phyloP scores from a whole-genome alignment of 64 coral and sea anemone genomes.

The Stichodactyla helianthus region DNA sequence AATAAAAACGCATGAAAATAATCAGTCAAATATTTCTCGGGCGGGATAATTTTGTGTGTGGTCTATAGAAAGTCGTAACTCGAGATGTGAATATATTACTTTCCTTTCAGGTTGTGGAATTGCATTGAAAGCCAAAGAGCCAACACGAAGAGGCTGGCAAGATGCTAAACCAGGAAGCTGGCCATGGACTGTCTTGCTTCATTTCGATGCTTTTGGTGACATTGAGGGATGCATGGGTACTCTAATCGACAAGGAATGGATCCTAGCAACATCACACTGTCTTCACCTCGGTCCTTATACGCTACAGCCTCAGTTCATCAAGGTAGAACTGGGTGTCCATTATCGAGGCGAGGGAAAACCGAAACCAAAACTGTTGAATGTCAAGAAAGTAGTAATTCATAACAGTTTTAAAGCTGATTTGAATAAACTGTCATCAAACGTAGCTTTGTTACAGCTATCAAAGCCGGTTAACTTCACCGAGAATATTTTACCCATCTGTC shows the following conservation, averaged over 20 bases:
- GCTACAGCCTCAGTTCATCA: constrained; percentile 41
- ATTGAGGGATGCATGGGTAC: constrained; percentile 91
- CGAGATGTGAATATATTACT: neutral
- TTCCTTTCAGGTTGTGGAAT: constrained; percentile 66
- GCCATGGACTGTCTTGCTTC: constrained; percentile 79
- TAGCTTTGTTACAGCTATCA: constrained; percentile 70
- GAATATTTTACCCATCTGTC: constrained; percentile 64
- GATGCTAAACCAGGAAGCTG: constrained; percentile 35
- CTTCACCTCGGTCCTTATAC: constrained; percentile 32
- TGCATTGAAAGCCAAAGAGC: constrained; percentile 34
- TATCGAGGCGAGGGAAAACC: constrained; percentile 24
- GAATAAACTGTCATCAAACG: constrained; percentile 51
- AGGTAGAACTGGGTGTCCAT: constrained; percentile 64
- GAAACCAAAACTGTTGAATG: constrained; percentile 29
- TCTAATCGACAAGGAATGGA: constrained; percentile 80
- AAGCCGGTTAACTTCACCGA: constrained; percentile 59
- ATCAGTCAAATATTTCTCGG: no score
- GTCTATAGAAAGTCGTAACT: no score
- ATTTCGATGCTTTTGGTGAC: constrained; percentile 63
- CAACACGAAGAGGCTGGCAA: constrained; percentile 46
- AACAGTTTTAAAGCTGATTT: constrained; percentile 59
- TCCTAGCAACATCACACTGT: constrained; percentile 66
- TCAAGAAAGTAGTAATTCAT: constrained; percentile 55
- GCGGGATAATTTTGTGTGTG: no score
- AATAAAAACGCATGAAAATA: no score